These are phyloP conservation scores for Harpalus rufipes DNA, from an alignment of 2,888 invertebrate species.

Conservation along the genomic window DNA sequence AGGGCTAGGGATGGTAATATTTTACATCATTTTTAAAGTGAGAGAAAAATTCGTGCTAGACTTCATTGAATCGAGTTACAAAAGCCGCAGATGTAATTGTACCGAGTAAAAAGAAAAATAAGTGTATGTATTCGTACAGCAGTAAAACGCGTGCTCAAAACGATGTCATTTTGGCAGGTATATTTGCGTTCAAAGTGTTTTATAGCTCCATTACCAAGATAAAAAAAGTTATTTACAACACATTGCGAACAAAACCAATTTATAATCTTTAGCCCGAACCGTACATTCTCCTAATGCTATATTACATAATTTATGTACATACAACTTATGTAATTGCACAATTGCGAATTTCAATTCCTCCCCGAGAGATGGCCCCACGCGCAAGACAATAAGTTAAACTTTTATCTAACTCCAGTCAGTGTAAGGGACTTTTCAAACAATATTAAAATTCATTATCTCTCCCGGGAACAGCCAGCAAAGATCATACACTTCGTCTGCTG, in stretches of 20 bases:
- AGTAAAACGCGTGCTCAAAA: conserved; percentile 6
- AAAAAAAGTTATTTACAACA: conserved; percentile 46
- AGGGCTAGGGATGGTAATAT: no score
- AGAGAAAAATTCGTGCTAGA: no score
- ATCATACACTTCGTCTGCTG: conserved; percentile 53
- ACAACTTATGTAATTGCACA: conserved; percentile 52
- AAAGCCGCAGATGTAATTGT: not conserved
- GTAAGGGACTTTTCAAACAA: conserved; percentile 48
- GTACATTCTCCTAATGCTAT: not conserved
- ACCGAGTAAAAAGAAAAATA: not conserved
- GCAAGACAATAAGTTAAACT: conserved; percentile 52
- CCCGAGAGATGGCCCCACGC: not conserved
- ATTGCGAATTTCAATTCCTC: conserved; percentile 21
- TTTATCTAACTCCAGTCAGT: conserved; percentile 51
- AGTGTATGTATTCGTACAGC: not conserved
- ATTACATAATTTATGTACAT: conserved; percentile 45
- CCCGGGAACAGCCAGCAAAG: conserved; percentile 17
- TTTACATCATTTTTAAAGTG: no score
- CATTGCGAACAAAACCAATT: conserved; percentile 34
- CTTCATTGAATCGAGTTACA: no score
- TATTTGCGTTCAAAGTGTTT: conserved; percentile 29
- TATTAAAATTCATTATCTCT: conserved; percentile 56
- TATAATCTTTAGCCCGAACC: conserved; percentile 9
- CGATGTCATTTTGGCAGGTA: conserved; percentile 39
- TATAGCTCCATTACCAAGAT: conserved; percentile 31